Base-by-base conservation (phyloP, 23 tunicate genomes). In the Phallusia fumigata region DNA sequence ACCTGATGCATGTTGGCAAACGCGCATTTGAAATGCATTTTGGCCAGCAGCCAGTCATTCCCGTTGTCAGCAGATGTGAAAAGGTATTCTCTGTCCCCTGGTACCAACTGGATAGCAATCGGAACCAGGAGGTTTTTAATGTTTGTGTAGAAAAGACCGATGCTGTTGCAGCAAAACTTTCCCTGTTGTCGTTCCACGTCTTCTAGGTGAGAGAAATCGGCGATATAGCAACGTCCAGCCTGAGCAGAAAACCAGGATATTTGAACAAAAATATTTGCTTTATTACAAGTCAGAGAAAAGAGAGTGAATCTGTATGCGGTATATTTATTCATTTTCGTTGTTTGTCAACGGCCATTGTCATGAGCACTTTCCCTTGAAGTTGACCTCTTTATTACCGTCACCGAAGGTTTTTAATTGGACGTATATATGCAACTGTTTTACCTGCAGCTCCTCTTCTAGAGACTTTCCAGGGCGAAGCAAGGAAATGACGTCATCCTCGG, bases 211-310 rank as follows among this genome's bases (percentile, higher is more conserved):
- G 30, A 49, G 75, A 65, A 89, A 50, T 89, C 93, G 32, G 65
- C 73, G 83, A 89, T 89, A 80, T 79, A 89, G 31, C 79, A 19
- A 32, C 73, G 79, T 34, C 93, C 93, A 32, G 81, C 65, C 93
- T 89, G 75, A 21, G 36, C 53, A 58, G 3, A 50, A 78, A 78
- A 0, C 3, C 3, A 58, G 26, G 69, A 10, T 3, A 40, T 40
- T 40, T 3, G 47, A 40, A 40, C 47, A 40, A 40, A 5, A 40
- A 40, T 40, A 40, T 10, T 3, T 40, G 47, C 47, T 10, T 40
- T 40, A 40, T 10, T 10, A 3, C 47, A 40, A 10, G 8, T 10
- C 47, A 40, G n/a, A n/a, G n/a, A n/a, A n/a, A n/a, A n/a, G n/a
- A n/a, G n/a, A n/a, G n/a, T n/a, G n/a, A n/a, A n/a, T n/a, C n/a